Base-by-base conservation (phyloP, 2,797 vertebrate genomes). In the Mustela erminea region DNA sequence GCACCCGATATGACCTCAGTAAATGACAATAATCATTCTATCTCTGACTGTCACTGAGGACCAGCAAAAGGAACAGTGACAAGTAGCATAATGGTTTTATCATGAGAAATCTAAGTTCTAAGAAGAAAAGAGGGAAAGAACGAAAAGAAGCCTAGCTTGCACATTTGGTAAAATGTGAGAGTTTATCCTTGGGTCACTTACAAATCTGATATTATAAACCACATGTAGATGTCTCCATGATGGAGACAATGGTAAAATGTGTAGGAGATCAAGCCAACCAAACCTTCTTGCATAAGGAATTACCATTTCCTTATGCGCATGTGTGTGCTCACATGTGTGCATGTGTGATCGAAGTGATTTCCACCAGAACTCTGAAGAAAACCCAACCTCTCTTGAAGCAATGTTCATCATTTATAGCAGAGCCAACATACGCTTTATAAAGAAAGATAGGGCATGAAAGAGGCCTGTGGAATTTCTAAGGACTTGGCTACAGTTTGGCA, bases 21-120 rank as follows among this genome's bases (percentile, higher is more conserved):
- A 74, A 80, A 32, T 82, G 64, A 35, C 13, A 20, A 43, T 49
- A 46, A 43, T 52, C 35, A 17, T 35, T 93, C 3, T 46, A 43
- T 78, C 84, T 92, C 43, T 70, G 38, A 62, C 29, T 54, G 0
- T 54, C 35, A 38, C 29, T 54, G 38, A 58, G 81, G 54, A 49
- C 20, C 43, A 41, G 38, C 6, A n/a, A 52, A 23, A 95, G 32
- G 58, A 64, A 32, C 13, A 62, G 23, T 60, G 75, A 52, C 68
- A 87, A 78, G 17, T 35, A n/a, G 14, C 46, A 1, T 14, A 15
- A 35, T 20, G 25, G 25, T 32, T 64, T 32, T 35, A 84, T 52
- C 72, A 74, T 7, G 41, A 68, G 91, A 78, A 88, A 88, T 83
- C 20, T 89, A 46, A 41, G 82, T 93, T 82, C 83, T 87, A 54